Conservation (phyloP, 1,140 invertebrate species). For the Drosophila persimilis region DNA sequence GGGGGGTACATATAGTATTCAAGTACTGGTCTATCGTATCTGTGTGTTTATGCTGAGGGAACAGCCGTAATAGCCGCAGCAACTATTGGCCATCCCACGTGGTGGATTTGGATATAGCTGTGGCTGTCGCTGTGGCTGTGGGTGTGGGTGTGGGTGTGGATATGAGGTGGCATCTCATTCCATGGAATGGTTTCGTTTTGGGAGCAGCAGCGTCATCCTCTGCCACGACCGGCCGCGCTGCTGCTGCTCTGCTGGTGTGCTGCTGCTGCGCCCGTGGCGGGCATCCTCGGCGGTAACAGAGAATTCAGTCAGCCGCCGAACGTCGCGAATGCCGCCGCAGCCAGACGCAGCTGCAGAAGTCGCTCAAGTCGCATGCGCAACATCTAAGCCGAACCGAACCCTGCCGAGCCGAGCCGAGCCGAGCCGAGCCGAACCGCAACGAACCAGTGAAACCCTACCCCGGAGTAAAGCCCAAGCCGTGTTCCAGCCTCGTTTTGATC, state of each 20-base stretch:
- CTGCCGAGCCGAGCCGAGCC: neutral
- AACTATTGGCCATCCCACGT: slow-evolving; percentile 58
- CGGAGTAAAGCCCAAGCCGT: neutral
- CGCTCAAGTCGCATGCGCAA: slow-evolving; percentile 12
- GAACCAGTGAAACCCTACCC: neutral
- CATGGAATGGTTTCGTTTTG: slow-evolving; percentile 26
- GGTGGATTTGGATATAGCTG: slow-evolving; percentile 46
- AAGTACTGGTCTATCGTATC: slow-evolving; percentile 17
- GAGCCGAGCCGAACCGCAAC: neutral
- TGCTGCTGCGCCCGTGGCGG: slow-evolving; percentile 20
- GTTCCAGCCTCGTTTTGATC: neutral
- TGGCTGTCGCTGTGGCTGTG: slow-evolving; percentile 12
- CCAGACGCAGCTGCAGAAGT: slow-evolving; percentile 35
- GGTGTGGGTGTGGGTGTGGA: slow-evolving; percentile 34
- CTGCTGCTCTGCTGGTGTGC: slow-evolving; percentile 25
- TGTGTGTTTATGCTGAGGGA: slow-evolving; percentile 67
- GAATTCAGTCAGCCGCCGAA: slow-evolving; percentile 71
- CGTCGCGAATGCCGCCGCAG: slow-evolving; percentile 58
- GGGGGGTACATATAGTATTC: too few relatives aligned
- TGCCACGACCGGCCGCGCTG: slow-evolving; percentile 10
- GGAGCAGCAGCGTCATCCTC: slow-evolving; percentile 5
- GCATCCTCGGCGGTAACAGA: slow-evolving; percentile 68
- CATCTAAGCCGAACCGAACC: slow-evolving; percentile 1
- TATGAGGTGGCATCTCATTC: slow-evolving; percentile 32
- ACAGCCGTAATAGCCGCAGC: slow-evolving; percentile 36